Conservation (phyloP, 2,888 invertebrate genomes). For the Drosophila fulvimacula region DNA sequence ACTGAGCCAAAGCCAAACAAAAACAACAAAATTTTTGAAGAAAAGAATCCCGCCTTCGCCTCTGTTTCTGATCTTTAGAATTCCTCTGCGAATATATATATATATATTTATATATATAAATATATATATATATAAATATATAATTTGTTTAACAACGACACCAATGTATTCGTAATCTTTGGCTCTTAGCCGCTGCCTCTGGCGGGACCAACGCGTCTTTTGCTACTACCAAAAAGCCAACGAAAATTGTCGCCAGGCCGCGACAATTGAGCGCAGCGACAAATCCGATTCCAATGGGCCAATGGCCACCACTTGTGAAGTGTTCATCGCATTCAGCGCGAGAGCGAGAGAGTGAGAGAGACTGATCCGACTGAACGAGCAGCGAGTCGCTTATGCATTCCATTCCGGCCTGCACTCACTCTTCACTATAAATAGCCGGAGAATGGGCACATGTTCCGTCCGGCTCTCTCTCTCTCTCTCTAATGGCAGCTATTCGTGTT, state of each 20-base stretch:
- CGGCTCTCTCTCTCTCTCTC: slow-evolving; percentile 8
- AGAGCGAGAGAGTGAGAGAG: neutral
- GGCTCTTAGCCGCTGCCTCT: slow-evolving; percentile 38
- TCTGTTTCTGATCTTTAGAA: slow-evolving; percentile 3
- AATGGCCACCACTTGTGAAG: slow-evolving; percentile 76
- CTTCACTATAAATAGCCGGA: slow-evolving; percentile 73
- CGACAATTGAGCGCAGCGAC: slow-evolving; percentile 52
- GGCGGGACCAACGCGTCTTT: slow-evolving; percentile 63
- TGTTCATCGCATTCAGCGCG: slow-evolving; percentile 67
- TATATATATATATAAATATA: slow-evolving; percentile 31
- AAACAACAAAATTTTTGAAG: slow-evolving; percentile 7
- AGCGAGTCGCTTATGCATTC: slow-evolving; percentile 59
- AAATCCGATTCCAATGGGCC: slow-evolving; percentile 61
- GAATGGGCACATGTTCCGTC: slow-evolving; percentile 75
- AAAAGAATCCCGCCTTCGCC: slow-evolving; percentile 8
- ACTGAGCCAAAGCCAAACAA: slow-evolving; percentile 65
- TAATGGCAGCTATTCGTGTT: slow-evolving; percentile 22
- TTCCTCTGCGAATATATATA: slow-evolving; percentile 7
- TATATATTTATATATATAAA: slow-evolving; percentile 7
- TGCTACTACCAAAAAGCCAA: slow-evolving; percentile 59
- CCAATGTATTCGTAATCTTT: slow-evolving; percentile 32
- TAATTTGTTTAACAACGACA: slow-evolving; percentile 39
- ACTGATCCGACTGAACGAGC: neutral
- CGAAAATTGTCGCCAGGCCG: slow-evolving; percentile 54
- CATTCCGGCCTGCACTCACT: slow-evolving; percentile 62